Conservation (phyloP, 2,888 invertebrate genomes). For the Caprella mutica region DNA sequence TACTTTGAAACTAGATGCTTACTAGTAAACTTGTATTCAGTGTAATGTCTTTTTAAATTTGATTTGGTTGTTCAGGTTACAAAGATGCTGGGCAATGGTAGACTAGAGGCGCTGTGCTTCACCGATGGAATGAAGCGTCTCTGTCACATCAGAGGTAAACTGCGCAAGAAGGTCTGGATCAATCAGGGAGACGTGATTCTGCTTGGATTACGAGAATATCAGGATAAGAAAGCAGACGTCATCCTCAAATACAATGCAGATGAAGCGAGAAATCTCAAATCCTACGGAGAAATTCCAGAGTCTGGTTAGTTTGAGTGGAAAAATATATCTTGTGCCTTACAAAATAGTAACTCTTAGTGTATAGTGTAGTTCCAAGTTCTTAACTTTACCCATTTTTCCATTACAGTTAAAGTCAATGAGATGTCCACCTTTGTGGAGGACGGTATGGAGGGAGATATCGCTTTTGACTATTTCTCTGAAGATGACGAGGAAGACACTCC, state of each 20-base stretch:
- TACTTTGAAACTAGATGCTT: too few species aligned
- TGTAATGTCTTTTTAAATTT: too few species aligned
- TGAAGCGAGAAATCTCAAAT: constrained; percentile 96
- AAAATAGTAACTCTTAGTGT: background rate
- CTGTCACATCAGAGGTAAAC: constrained; percentile 95
- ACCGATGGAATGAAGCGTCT: constrained; percentile 87
- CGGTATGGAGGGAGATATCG: constrained; percentile 91
- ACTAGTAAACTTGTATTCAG: too few species aligned
- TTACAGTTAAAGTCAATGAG: constrained; percentile 79
- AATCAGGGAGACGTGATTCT: constrained; percentile 97
- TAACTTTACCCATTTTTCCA: constrained; percentile 35
- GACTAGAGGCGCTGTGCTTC: constrained; percentile 98
- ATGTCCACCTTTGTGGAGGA: constrained; percentile 89
- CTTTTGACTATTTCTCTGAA: constrained; percentile 62
- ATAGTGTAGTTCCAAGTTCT: background rate
- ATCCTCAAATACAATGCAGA: constrained; percentile 98
- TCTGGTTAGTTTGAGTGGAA: constrained; percentile 47
- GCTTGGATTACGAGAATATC: constrained; percentile 68
- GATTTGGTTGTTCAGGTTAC: constrained; percentile 85
- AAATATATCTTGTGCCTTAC: constrained; percentile 15
- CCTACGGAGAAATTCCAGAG: constrained; percentile 98
- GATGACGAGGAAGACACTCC: constrained; percentile 28
- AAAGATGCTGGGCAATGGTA: constrained; percentile 98
- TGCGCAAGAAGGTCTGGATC: constrained; percentile 94
- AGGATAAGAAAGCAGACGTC: constrained; percentile 95